Base-by-base conservation (phyloP, 2,113 vertebrate species). In the Nothobranchius furzeri region DNA sequence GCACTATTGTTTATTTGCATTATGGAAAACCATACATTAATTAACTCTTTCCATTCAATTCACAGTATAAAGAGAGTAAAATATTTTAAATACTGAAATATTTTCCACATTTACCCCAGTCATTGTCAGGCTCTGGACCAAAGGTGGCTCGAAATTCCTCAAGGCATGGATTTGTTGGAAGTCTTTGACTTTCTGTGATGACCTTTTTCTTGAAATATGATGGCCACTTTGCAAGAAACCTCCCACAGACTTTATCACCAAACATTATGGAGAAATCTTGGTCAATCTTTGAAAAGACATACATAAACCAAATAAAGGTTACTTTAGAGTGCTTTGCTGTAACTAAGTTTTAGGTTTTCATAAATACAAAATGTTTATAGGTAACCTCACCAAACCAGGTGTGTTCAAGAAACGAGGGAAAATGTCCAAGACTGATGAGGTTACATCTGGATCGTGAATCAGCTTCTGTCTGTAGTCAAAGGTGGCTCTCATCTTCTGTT, bases 181-280 rank as follows among this genome's bases (percentile, higher is more conserved):
- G 60, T n/a, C 46, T n/a, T 40, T 40, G 55, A 36, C 55, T 57
- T 57, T 37, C 36, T 17, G 55, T 9, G 10, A 61, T 61, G 45
- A 61, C 45, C 49, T 49, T 61, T 6, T 61, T 24, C 45, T 61
- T 61, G 25, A 61, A 61, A 49, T 61, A 48, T n/a, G 60, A 49
- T 6, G 60, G 25, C 46, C 60, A 62, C 30, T 20, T 62, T 11
- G 46, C 9, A n/a, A 61, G 25, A 36, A 61, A 61, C 8, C 25
- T 61, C 35, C 25, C 45, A 35, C 46, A 49, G 2, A 61, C 45
- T 48, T 60, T 24, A 5, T 61, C 45, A 45, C 60, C 46, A 48
- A 48, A 20, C 45, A 61, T 61, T 45, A 47, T 61, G 2, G 25
- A 35, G 15, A 36, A 48, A 48, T 48, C 45, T 10, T 35, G 45